phyloP scores from a whole-genome alignment of 2,113 vertebrate genomes.

The Rhagologus leucostigma region DNA sequence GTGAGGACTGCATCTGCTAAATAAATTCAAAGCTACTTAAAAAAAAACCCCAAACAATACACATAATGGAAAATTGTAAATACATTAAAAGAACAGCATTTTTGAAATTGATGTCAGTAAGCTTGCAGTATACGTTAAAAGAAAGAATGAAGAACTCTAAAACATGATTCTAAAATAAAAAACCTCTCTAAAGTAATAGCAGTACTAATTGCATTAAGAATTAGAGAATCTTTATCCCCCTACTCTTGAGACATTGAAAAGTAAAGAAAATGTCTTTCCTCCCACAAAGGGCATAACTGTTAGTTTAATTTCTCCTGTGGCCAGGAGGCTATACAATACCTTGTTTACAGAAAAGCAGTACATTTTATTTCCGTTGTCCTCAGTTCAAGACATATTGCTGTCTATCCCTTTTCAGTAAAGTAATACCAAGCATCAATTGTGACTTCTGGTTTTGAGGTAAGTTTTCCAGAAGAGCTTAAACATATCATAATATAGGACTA shows the following conservation, averaged over 20 bases:
- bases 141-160: not conserved
- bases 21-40: constrained; percentile 49
- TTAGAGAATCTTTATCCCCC: not conserved
- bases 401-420: not conserved
- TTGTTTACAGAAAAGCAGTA: not conserved
- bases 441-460: not conserved
- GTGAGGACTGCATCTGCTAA: constrained; percentile 12
- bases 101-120: not conserved
- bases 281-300: not conserved
- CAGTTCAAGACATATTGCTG: not conserved
- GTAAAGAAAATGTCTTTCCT: not conserved
- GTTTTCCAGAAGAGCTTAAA: not conserved
- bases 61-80: constrained; percentile 8
- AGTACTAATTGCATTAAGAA: not conserved
- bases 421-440: not conserved
- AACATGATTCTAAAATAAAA: not conserved
- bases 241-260: not conserved
- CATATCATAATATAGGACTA: not conserved
- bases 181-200: not conserved
- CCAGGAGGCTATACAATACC: not conserved
- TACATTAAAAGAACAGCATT: not conserved
- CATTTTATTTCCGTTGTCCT: not conserved
- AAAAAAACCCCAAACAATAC: not conserved
- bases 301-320: not conserved
- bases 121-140: not conserved